A percentile compares a stretch with the other conserved stretches of the same genome.
Conservation (phyloP, 2,888 invertebrate genomes). For the Caenorhabditis uteleia region DNA sequence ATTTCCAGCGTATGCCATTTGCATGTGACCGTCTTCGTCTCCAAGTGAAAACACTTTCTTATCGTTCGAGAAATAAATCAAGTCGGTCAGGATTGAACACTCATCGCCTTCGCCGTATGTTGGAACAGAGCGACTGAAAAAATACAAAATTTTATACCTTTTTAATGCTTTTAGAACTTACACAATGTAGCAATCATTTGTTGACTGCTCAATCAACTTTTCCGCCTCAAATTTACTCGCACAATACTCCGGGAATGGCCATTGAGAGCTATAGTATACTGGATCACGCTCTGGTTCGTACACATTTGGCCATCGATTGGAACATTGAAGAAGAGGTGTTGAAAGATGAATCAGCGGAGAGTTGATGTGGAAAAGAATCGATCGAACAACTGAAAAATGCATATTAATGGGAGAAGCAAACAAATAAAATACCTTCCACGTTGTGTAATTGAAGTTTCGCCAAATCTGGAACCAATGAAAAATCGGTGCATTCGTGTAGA, state of each 20-base stretch:
- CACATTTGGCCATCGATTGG: slow-evolving; percentile 61
- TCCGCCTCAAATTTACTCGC: slow-evolving; percentile 55
- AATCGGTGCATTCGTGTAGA: slow-evolving; percentile 57
- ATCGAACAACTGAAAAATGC: slow-evolving; percentile 14
- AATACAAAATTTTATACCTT: background rate
- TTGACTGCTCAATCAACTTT: slow-evolving; percentile 22
- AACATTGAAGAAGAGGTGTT: slow-evolving; percentile 57
- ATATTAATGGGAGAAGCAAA: background rate
- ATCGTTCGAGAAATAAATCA: slow-evolving; percentile 40
- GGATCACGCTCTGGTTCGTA: slow-evolving; percentile 50
- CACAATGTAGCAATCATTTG: slow-evolving; percentile 36
- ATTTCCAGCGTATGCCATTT: slow-evolving; percentile 64
- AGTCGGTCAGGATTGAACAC: slow-evolving; percentile 47
- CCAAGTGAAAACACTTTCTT: slow-evolving; percentile 49
- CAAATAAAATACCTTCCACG: slow-evolving; percentile 45
- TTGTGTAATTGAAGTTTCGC: slow-evolving; percentile 47
- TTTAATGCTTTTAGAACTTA: background rate
- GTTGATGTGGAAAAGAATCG: slow-evolving; percentile 18
- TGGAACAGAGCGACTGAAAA: slow-evolving; percentile 37
- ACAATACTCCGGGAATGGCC: slow-evolving; percentile 57
- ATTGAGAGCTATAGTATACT: slow-evolving; percentile 35
- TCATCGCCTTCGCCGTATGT: slow-evolving; percentile 53
- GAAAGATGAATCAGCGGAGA: slow-evolving; percentile 55
- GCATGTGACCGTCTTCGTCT: slow-evolving; percentile 57
- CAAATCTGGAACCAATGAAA: slow-evolving; percentile 49